Evolutionary conservation across 1,140 invertebrate genomes (phyloP).

Genomic region (Steinernema khuongi): DNA sequence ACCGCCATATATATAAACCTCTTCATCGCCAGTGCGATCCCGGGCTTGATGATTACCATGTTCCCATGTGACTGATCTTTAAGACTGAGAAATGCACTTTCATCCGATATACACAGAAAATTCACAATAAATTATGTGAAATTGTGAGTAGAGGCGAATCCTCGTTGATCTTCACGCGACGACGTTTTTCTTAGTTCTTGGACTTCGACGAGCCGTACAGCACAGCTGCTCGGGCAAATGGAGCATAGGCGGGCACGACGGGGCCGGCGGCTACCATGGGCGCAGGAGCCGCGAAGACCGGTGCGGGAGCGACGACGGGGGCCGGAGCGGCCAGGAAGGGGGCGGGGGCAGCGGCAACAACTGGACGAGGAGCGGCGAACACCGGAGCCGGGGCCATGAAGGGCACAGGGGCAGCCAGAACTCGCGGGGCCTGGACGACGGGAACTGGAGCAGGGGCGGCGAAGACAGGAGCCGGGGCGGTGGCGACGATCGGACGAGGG

Average conservation of each 20-base stretch:
- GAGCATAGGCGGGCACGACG: slow-evolving; percentile 39
- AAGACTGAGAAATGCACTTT: slow-evolving; percentile 2
- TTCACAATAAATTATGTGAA: slow-evolving; percentile 14
- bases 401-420: slow-evolving; percentile 22
- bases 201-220: slow-evolving; percentile 39
- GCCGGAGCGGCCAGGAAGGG: slow-evolving; percentile 7
- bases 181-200: slow-evolving; percentile 23
- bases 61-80: background rate
- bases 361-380: slow-evolving; percentile 19
- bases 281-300: slow-evolving; percentile 24
- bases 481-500: background rate
- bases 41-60: too few species aligned
- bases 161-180: background rate
- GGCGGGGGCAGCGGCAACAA: slow-evolving; percentile 14
- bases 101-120: slow-evolving; percentile 1
- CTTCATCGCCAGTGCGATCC: too few species aligned
- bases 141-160: background rate
- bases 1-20: too few species aligned
- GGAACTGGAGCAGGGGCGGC: slow-evolving; percentile 22
- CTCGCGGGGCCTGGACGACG: slow-evolving; percentile 13
- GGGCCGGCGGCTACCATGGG: background rate
- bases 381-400: slow-evolving; percentile 19
- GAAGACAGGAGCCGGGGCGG: slow-evolving; percentile 12
- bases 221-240: slow-evolving; percentile 36
- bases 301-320: background rate